A percentile compares a stretch with the other conserved stretches of the same genome.
phyloP scores from a whole-genome alignment of 1,140 invertebrate genomes.

The Ectropis grisescens region DNA sequence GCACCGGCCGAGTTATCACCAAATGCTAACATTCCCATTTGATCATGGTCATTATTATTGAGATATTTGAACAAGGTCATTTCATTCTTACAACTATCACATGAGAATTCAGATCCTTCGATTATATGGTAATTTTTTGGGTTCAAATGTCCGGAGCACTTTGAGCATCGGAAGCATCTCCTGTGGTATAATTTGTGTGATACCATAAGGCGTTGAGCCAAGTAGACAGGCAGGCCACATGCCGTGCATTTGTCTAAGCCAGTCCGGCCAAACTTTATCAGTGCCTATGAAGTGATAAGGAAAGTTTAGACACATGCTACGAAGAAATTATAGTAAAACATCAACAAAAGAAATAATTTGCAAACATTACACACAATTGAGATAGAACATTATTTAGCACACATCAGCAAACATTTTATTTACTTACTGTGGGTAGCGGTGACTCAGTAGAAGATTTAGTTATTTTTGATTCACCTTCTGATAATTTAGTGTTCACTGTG shows the following conservation, averaged over 20 bases:
- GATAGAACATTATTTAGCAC: conserved; percentile 36
- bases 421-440: conserved; percentile 34
- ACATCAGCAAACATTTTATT: conserved; percentile 19
- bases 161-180: conserved; percentile 89
- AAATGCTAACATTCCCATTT: conserved; percentile 63
- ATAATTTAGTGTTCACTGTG: conserved; percentile 49
- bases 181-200: conserved; percentile 88
- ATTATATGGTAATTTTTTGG: conserved; percentile 85
- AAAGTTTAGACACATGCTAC: conserved; percentile 4
- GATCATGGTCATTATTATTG: conserved; percentile 53
- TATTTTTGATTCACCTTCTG: conserved; percentile 41
- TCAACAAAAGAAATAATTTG: conserved; percentile 1
- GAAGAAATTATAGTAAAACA: too few relatives aligned
- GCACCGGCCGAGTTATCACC: conserved; percentile 35
- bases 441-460: conserved; percentile 21
- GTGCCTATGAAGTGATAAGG: conserved; percentile 36
- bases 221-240: conserved; percentile 89
- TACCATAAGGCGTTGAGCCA: conserved; percentile 90
- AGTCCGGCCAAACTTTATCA: conserved; percentile 62
- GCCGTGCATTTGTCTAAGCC: conserved; percentile 83
- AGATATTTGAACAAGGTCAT: conserved; percentile 64
- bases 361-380: conserved; percentile 22
- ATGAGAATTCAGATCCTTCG: conserved; percentile 79
- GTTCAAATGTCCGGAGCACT: conserved; percentile 82
- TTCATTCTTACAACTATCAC: conserved; percentile 90